Evolutionary conservation across 2,797 vertebrate genomes (phyloP).

Genomic region (Lutjanus campechanus): DNA sequence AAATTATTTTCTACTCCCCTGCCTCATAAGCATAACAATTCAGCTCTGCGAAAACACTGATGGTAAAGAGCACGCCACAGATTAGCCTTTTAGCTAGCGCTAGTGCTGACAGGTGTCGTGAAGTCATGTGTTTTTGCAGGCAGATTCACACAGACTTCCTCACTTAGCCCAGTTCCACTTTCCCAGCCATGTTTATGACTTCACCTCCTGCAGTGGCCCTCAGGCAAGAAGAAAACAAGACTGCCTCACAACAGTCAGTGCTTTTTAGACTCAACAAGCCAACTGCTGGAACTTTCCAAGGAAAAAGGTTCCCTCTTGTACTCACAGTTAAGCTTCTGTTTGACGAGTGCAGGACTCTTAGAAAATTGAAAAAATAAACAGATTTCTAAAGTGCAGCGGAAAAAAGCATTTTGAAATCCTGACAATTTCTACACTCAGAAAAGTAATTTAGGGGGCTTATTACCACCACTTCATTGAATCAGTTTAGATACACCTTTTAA

Average conservation of each 20-base stretch:
- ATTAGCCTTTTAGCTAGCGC: slow-evolving; percentile 55
- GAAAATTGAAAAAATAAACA: slow-evolving; percentile 35
- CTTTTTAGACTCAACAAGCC: slow-evolving; percentile 76
- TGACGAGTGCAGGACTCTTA: slow-evolving; percentile 37
- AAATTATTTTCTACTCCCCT: slow-evolving; percentile 33
- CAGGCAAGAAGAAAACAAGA: slow-evolving; percentile 80
- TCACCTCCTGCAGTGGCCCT: slow-evolving; percentile 84
- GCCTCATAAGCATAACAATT: slow-evolving; percentile 54
- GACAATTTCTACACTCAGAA: too few relatives aligned
- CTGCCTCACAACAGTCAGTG: slow-evolving; percentile 75
- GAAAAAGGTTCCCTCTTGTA: slow-evolving; percentile 53
- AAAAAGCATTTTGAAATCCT: slow-evolving; percentile 20
- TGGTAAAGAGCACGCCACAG: slow-evolving; percentile 42
- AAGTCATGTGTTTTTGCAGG: slow-evolving; percentile 82
- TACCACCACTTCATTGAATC: too few relatives aligned
- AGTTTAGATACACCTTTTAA: too few relatives aligned
- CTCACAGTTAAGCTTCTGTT: slow-evolving; percentile 68
- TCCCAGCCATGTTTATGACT: slow-evolving; percentile 84
- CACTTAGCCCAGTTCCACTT: slow-evolving; percentile 75
- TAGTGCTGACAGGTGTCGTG: slow-evolving; percentile 80
- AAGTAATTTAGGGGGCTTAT: too few relatives aligned
- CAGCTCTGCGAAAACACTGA: slow-evolving; percentile 26
- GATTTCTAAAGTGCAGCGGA: slow-evolving; percentile 31
- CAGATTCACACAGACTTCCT: slow-evolving; percentile 78
- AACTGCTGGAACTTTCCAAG: slow-evolving; percentile 73